Percentiles rank a stretch among this genome's conserved stretches.
Conservation (phyloP, 2,797 vertebrate species). For the Tragopan temminckii region DNA sequence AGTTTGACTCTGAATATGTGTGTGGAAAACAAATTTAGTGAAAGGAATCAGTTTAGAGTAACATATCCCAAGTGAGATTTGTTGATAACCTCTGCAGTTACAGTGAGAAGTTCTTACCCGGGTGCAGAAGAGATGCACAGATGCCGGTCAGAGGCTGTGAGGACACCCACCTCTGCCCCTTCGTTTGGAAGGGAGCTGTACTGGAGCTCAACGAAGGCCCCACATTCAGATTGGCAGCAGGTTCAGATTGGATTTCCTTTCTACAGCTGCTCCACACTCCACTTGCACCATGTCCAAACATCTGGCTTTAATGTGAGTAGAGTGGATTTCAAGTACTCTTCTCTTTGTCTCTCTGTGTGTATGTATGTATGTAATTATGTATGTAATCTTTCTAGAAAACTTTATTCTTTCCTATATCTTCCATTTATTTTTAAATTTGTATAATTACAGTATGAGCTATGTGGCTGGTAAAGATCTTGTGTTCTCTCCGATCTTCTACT, state of each 20-base stretch:
- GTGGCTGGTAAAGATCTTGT: background rate
- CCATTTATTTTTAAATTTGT: background rate
- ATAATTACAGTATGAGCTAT: background rate
- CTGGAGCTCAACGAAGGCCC: background rate
- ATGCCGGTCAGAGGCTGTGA: fast-evolving
- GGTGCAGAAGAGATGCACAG: background rate
- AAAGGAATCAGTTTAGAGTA: background rate
- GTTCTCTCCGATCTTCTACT: background rate
- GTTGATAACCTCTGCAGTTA: background rate
- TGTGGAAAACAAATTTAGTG: background rate
- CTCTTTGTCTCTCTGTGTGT: background rate
- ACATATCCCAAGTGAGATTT: background rate
- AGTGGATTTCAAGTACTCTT: conserved; percentile 46
- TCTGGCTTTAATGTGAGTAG: conserved; percentile 48
- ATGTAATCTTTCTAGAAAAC: background rate
- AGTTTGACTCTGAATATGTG: background rate
- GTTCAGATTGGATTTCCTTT: conserved; percentile 50
- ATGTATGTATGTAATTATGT: background rate
- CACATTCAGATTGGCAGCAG: conserved; percentile 33
- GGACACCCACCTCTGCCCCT: background rate
- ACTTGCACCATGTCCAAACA: conserved; percentile 7
- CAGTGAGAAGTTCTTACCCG: fast-evolving
- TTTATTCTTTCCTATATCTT: background rate
- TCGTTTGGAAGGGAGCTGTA: background rate
- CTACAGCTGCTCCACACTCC: conserved; percentile 40